Percentiles rank a stretch among this genome's conserved stretches.
These are phyloP conservation scores for Andrena hattorfiana DNA, from an alignment of 2,888 invertebrate genomes.

Conservation along the genomic window DNA sequence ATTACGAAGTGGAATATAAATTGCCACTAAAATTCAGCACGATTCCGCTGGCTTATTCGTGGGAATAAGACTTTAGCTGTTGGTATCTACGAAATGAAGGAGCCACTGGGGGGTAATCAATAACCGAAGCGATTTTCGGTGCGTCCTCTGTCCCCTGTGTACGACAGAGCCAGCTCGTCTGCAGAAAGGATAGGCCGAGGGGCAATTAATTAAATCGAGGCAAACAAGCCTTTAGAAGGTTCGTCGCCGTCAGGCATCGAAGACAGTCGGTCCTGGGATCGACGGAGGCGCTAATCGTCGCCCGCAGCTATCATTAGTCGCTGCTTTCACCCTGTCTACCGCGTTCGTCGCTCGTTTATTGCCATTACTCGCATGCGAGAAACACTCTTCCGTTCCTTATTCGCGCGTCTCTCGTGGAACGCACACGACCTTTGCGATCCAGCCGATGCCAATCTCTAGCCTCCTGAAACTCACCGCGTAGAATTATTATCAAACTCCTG, in stretches of 20 bases:
- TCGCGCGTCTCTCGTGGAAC: slow-evolving; percentile 27
- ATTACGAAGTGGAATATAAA: too few relatives aligned
- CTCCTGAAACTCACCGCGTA: too few relatives aligned
- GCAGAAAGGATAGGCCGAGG: slow-evolving; percentile 63
- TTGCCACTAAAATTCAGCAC: too few relatives aligned
- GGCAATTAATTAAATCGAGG: slow-evolving; percentile 82
- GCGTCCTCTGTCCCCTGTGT: slow-evolving; percentile 7
- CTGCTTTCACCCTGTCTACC: slow-evolving; percentile 70
- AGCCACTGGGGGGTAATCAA: slow-evolving; percentile 3
- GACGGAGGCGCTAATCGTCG: slow-evolving; percentile 78
- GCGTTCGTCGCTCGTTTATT: slow-evolving; percentile 59
- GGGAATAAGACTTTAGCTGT: slow-evolving; percentile 1
- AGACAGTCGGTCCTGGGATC: slow-evolving; percentile 72
- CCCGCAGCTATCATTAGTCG: slow-evolving; percentile 81
- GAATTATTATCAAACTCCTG: too few relatives aligned
- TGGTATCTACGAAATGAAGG: background rate
- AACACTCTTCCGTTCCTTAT: slow-evolving; percentile 28
- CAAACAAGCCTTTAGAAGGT: slow-evolving; percentile 80
- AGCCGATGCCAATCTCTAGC: background rate
- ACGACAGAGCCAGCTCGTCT: slow-evolving; percentile 17
- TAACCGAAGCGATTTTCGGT: slow-evolving; percentile 54
- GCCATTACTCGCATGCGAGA: slow-evolving; percentile 52
- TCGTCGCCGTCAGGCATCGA: slow-evolving; percentile 69
- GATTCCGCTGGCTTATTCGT: too few relatives aligned
- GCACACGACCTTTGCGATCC: background rate